phyloP scores from a whole-genome alignment of 2,888 invertebrate species.

The Nudaria mundana region DNA sequence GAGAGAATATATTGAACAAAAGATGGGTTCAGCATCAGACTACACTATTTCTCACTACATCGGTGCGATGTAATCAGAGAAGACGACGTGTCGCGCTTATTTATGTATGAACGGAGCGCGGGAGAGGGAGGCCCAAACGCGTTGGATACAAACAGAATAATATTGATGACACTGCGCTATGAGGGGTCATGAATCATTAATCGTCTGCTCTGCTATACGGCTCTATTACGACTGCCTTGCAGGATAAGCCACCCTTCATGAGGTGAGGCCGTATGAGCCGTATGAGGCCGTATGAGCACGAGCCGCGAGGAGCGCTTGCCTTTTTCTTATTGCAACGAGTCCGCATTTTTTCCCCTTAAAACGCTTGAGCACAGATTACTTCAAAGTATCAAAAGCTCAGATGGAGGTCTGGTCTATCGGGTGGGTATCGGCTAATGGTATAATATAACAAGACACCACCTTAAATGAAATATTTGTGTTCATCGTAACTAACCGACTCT shows the following conservation, averaged over 20 bases:
- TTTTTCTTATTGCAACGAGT: constrained; percentile 28
- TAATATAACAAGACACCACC: too few relatives aligned
- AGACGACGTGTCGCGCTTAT: constrained; percentile 81
- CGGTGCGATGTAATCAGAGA: constrained; percentile 81
- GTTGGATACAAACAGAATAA: constrained; percentile 81
- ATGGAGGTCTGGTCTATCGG: too few relatives aligned
- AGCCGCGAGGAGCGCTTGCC: constrained; percentile 43
- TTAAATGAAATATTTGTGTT: too few relatives aligned
- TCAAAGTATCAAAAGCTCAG: too few relatives aligned
- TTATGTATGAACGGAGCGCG: constrained; percentile 80
- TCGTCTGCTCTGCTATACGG: constrained; percentile 77
- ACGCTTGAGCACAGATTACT: constrained; percentile 1
- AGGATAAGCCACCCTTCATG: constrained; percentile 74
- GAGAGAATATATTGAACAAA: constrained; percentile 78
- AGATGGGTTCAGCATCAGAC: constrained; percentile 74
- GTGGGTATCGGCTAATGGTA: too few relatives aligned
- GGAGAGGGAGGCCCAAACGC: constrained; percentile 77
- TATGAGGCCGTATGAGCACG: constrained; percentile 31
- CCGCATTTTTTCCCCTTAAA: constrained; percentile 11
- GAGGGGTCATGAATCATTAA: constrained; percentile 82
- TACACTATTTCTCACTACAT: constrained; percentile 81
- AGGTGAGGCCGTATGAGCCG: constrained; percentile 50
- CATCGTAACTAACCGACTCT: too few relatives aligned
- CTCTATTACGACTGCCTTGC: constrained; percentile 77
- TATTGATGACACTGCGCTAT: constrained; percentile 80